Percentiles rank a stretch among this genome's conserved stretches.
phyloP scores from a whole-genome alignment of 1,140 invertebrate species.

The Limonius californicus region DNA sequence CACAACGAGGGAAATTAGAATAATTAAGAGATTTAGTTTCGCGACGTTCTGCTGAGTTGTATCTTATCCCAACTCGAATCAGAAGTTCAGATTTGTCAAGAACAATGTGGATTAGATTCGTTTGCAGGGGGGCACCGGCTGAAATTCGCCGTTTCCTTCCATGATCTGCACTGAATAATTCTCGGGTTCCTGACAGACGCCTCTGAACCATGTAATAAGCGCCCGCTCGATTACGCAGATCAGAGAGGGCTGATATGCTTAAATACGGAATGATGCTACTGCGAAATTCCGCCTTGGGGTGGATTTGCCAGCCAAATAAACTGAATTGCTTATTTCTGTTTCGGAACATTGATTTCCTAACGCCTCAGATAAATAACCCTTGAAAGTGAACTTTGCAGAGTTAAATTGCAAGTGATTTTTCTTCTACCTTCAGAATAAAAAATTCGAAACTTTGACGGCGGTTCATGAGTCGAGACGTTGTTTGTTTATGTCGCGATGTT shows the following conservation, averaged over 20 bases:
- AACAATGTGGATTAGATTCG: neutral
- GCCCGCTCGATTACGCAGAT: conserved; percentile 11
- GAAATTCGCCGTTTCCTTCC: conserved; percentile 10
- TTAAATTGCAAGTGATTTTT: too few relatives aligned
- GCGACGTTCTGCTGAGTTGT: too few relatives aligned
- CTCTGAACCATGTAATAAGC: conserved; percentile 12
- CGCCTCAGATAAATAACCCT: too few relatives aligned
- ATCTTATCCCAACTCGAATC: too few relatives aligned
- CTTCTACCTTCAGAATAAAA: too few relatives aligned
- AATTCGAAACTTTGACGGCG: too few relatives aligned
- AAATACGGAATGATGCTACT: conserved; percentile 2
- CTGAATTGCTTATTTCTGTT: neutral
- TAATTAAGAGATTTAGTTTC: too few relatives aligned
- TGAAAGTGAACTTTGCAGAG: too few relatives aligned
- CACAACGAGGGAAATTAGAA: too few relatives aligned
- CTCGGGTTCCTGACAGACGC: conserved; percentile 9
- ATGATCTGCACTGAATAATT: conserved; percentile 2
- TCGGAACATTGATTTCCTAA: too few relatives aligned
- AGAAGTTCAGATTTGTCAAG: conserved; percentile 11
- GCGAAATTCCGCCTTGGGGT: neutral
- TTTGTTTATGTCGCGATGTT: too few relatives aligned
- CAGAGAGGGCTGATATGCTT: conserved; percentile 3
- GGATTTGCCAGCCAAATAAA: neutral
- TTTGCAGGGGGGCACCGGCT: neutral
- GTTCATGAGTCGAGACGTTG: too few relatives aligned